phyloP scores from a whole-genome alignment of 2,888 invertebrate genomes.

The Stegophylla sp. region DNA sequence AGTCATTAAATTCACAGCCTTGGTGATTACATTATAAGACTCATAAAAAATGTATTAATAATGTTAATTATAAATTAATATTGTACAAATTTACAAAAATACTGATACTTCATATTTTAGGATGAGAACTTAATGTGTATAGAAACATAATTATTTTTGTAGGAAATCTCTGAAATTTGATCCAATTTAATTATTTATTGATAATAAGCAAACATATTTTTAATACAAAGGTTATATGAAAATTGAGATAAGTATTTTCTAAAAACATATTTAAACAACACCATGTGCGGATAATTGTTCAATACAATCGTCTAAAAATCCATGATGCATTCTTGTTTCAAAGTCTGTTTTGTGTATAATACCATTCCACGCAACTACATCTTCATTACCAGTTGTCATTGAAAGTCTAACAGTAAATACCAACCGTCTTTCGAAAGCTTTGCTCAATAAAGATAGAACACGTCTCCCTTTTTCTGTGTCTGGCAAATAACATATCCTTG shows the following conservation, averaged over 20 bases:
- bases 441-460: conserved; percentile 77
- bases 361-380: conserved; percentile 91
- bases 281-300: conserved; percentile 70
- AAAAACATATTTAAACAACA: conserved; percentile 63
- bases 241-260: background rate
- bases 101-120: background rate
- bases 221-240: background rate
- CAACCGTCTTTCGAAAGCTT: conserved; percentile 82
- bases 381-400: conserved; percentile 86
- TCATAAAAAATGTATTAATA: background rate
- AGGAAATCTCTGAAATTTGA: too few relatives aligned
- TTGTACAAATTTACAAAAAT: background rate
- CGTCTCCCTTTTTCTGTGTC: conserved; percentile 73
- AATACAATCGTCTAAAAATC: conserved; percentile 75
- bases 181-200: too few relatives aligned
- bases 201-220: background rate
- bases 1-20: too few relatives aligned
- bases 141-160: too few relatives aligned
- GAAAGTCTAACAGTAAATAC: conserved; percentile 88
- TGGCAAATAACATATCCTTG: conserved; percentile 81
- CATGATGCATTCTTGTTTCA: conserved; percentile 78
- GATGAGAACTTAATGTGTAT: background rate
- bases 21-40: background rate
- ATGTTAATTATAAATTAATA: background rate
- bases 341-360: conserved; percentile 85